These are phyloP conservation scores for Xenopus petersii DNA, from an alignment of 2,797 vertebrate genomes.

Conservation along the genomic window DNA sequence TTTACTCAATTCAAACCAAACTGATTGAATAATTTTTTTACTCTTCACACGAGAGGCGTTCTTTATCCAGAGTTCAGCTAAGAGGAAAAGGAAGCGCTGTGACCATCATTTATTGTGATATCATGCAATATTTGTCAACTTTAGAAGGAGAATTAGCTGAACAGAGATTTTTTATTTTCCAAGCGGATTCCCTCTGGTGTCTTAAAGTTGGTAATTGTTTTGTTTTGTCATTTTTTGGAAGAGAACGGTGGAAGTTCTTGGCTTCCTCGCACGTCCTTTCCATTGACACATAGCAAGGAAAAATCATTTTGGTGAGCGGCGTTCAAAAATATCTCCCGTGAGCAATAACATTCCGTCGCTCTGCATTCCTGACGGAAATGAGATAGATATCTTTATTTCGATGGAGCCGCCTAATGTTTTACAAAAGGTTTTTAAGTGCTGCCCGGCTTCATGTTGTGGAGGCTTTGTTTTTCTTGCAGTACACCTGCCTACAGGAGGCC, in stretches of 20 bases:
- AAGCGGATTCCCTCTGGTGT: not conserved
- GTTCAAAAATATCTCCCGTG: not conserved
- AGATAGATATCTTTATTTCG: not conserved
- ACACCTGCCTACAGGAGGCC: too few relatives aligned
- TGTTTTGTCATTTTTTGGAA: constrained; percentile 14
- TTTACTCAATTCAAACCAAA: not conserved
- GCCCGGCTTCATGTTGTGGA: too few relatives aligned
- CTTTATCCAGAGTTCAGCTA: not conserved
- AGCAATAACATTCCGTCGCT: not conserved
- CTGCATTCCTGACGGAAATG: not conserved
- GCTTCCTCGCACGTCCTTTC: not conserved
- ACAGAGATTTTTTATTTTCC: not conserved
- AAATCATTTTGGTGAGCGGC: not conserved
- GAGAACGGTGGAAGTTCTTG: not conserved
- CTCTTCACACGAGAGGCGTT: too few relatives aligned
- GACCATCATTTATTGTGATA: not conserved
- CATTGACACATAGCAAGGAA: constrained; percentile 5
- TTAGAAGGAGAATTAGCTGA: not conserved
- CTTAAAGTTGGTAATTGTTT: constrained; percentile 12
- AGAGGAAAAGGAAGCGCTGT: not conserved
- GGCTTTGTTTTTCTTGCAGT: too few relatives aligned
- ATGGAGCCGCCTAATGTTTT: not conserved
- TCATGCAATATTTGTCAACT: not conserved
- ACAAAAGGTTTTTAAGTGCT: too few relatives aligned
- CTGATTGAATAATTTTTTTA: too few relatives aligned